Evolutionary conservation across 2,797 vertebrate species (phyloP).

Genomic region (Urophycis tenuis): DNA sequence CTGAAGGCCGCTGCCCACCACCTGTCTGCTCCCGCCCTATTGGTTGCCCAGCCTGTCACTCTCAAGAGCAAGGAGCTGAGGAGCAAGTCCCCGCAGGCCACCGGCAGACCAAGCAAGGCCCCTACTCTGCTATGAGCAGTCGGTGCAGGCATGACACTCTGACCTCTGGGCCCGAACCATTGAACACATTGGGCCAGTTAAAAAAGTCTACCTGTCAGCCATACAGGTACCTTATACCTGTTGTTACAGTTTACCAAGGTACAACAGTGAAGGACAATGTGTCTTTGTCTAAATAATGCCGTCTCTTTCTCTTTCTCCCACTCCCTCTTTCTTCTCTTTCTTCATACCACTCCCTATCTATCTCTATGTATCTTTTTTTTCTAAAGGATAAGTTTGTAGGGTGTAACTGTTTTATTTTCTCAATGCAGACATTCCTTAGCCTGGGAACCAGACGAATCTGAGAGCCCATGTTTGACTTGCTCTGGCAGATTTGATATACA

Average conservation of each 20-base stretch:
- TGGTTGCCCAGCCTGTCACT: slow-evolving; percentile 69
- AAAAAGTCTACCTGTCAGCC: neutral
- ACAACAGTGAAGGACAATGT: neutral
- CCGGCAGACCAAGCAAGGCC: slow-evolving; percentile 80
- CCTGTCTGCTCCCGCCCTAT: slow-evolving; percentile 84
- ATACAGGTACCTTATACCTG: neutral
- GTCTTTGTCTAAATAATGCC: neutral
- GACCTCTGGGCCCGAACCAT: neutral
- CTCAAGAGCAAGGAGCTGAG: slow-evolving; percentile 74
- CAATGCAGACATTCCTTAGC: neutral
- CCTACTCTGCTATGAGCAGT: slow-evolving; percentile 83
- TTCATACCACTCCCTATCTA: neutral
- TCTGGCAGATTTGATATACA: too few species aligned
- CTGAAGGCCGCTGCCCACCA: slow-evolving; percentile 86
- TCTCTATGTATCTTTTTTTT: neutral
- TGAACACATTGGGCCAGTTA: neutral
- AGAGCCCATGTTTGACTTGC: too few species aligned
- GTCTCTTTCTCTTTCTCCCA: neutral
- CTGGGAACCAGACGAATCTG: too few species aligned
- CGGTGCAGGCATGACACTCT: neutral
- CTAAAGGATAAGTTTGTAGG: neutral
- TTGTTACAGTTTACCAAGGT: neutral
- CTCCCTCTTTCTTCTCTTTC: neutral
- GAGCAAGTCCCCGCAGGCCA: slow-evolving; percentile 71
- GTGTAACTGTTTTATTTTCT: neutral